Base-by-base conservation (phyloP, 2,113 vertebrate genomes). In the Crotalus horridus region DNA sequence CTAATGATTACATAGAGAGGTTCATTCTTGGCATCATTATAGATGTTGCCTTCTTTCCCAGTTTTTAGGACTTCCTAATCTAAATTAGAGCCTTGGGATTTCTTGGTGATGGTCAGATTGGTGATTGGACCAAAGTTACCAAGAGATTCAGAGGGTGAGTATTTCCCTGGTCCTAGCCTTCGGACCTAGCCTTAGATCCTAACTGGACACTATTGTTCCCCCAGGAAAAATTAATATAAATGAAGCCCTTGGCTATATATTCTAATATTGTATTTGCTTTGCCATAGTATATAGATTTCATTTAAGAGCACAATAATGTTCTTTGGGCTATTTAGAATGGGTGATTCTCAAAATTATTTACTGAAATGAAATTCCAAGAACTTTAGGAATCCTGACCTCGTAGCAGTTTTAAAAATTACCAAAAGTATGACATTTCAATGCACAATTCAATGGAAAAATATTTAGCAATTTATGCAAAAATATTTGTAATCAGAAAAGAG, bases 281-380 rank as follows among this genome's bases (percentile, higher is more conserved):
- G 64, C 33, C 48, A 51, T 1, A 88, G 61, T 0, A 53, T 88
- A 1, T 29, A 56, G 23, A 58, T 21, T 53, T 64, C 29, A 43
- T 81, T 88, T 74, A 90, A 51, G 51, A 89, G 90, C 85, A 91
- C 93, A 91, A 88, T 86, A 91, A 46, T 46, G 64, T 87, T 91
- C 93, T 74, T 39, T 39, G 53, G 1, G 54, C 94, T 88, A 39
- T 58, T 90, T 69, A 43, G 51, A 94, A 33, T 2, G 0, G 0
- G 26, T 39, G 64, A 90, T 91, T 92, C 90, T 88, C 91, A 24
- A 0, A 1, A 91, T 46, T 39, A 91, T 56, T 58, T 92, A 20
- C 56, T 0, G 0, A 1, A 81, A 81, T 81, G 6, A 39, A 81
- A 81, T 46, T 48, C 90, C 91, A 46, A 51, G 54, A 92, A 29